A percentile compares a stretch with the other conserved stretches of the same genome.
Conservation (phyloP, 2,797 vertebrate species). For the Sus cebifrons region DNA sequence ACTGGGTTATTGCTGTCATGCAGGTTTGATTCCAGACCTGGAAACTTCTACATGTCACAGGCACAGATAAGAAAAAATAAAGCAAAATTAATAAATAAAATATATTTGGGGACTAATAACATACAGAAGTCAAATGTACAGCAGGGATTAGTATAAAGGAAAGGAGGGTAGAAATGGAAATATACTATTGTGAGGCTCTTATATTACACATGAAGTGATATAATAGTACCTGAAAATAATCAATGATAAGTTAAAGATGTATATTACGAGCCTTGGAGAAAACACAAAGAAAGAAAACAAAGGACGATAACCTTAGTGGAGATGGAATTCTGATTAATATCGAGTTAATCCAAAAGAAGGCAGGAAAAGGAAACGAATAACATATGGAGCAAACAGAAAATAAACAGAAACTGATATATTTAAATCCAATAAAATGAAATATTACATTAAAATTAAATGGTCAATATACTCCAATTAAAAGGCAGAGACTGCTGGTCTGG, state of each 20-base stretch:
- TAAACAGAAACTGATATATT: neutral
- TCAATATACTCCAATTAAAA: neutral
- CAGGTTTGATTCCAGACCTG: too few relatives aligned
- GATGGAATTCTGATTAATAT: neutral
- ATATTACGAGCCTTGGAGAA: neutral
- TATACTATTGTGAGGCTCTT: neutral
- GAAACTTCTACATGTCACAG: too few relatives aligned
- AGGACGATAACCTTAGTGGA: neutral
- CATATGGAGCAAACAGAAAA: neutral
- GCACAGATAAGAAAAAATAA: too few relatives aligned
- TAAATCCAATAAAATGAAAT: neutral
- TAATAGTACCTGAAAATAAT: neutral
- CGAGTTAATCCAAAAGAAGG: neutral
- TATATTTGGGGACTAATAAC: neutral
- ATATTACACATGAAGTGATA: neutral
- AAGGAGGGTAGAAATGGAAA: neutral
- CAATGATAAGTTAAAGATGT: neutral
- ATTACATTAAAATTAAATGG: neutral
- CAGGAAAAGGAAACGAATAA: neutral
- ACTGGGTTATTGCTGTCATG: too few relatives aligned
- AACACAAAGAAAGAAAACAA: constrained; percentile 18
- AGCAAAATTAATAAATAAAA: constrained; percentile 8
- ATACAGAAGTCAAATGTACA: neutral
- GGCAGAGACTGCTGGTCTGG: neutral
- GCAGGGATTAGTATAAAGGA: neutral